Base-by-base conservation (phyloP, 2,888 invertebrate genomes). In the Lapara coniferarum region DNA sequence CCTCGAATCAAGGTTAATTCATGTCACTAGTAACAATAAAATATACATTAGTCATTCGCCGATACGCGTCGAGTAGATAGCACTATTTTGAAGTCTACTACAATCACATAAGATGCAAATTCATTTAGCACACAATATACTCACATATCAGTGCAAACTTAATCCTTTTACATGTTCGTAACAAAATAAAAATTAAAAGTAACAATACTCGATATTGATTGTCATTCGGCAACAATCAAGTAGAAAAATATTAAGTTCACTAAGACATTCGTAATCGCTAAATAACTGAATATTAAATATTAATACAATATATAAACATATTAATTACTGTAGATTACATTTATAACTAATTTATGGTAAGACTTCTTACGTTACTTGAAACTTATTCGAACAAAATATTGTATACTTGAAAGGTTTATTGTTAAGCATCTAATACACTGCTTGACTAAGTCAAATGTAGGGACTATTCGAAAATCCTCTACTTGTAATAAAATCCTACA, bases 1-100 rank as follows among this genome's bases (percentile, higher is more conserved):
- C 85, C 85, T 87, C 81, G 86, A 90, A 85, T 89, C 85, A 82
- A 82, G 84, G 89, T 90, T 86, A 86, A 85, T 83, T 82, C 81
- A 80, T 84, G 86, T 85, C 80, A 85, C 85, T 90, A 88, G 86
- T 87, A 93, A 91, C 89, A 91, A 90, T 84, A 85, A 85, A 90
- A 91, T 92, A 89, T 90, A 91, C 91, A 89, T 81, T 82, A 82
- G 53, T 78, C 77, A 78, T 79, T 81, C 78, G 76, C 80, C 73
- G 76, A 77, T 76, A 74, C 81, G 82, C 81, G 84, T 77, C 58
- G 19, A 63, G 63, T 67, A 25, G 25, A 52, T 59, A 63, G 59
- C 25, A 59, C 37, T 16, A 68, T 51, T 57, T 63, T 16, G 37
- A 52, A 59, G 37, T 68, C 52, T 77, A 76, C 72, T 72, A 73